A percentile compares a stretch with the other conserved stretches of the same genome.
Conservation (phyloP, 2,797 vertebrate species). For the Crocidura indochinensis region DNA sequence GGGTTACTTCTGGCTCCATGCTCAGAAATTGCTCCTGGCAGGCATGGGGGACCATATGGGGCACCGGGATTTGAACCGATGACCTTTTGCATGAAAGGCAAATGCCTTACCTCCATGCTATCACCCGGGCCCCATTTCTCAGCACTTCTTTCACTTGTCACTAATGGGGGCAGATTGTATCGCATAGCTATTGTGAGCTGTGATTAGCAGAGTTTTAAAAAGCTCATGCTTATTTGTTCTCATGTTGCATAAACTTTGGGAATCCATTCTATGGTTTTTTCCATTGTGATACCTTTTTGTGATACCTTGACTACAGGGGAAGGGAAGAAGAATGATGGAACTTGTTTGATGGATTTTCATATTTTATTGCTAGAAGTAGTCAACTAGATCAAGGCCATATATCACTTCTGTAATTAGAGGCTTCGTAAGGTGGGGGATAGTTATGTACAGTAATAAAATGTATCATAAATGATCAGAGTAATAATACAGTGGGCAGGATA, state of each 20-base stretch:
- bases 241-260: background rate
- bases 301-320: background rate
- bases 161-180: background rate
- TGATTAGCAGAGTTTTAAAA: background rate
- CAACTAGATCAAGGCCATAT: background rate
- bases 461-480: background rate
- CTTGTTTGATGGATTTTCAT: slow-evolving; percentile 14
- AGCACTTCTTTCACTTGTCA: too few relatives aligned
- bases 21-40: too few relatives aligned
- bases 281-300: background rate
- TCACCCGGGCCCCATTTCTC: too few relatives aligned
- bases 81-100: too few relatives aligned
- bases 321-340: background rate
- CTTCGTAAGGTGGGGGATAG: background rate
- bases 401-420: background rate
- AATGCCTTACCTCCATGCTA: too few relatives aligned
- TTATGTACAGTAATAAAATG: background rate
- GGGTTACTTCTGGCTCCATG: too few relatives aligned
- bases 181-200: background rate
- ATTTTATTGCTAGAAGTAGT: background rate
- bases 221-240: slow-evolving; percentile 33
- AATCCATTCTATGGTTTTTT: background rate
- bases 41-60: too few relatives aligned
- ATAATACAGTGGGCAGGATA: too few relatives aligned
- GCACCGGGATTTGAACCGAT: too few relatives aligned